Evolutionary conservation across 2,888 invertebrate genomes (phyloP).

Genomic region (Macrosoma leucophasiata): DNA sequence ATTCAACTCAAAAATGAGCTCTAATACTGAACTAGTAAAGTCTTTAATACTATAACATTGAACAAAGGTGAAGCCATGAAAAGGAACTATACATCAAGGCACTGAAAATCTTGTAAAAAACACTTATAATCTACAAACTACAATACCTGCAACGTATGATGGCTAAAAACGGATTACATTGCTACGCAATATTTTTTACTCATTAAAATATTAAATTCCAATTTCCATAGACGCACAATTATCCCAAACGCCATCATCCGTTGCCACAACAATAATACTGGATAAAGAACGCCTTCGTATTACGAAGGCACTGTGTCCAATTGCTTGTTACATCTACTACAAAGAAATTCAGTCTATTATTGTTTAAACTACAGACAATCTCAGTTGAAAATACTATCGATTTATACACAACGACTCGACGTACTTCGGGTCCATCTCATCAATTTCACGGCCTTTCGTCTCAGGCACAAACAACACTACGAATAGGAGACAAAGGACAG

Average conservation of each 20-base stretch:
- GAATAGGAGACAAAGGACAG: conserved; percentile 86
- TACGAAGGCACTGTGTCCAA: too few species aligned
- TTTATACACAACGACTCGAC: conserved; percentile 74
- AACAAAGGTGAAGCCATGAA: too few species aligned
- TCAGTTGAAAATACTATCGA: conserved; percentile 48
- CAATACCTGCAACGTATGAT: too few species aligned
- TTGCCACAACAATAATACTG: conserved; percentile 36
- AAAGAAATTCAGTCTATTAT: conserved; percentile 30
- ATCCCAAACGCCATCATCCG: too few species aligned
- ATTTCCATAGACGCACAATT: too few species aligned
- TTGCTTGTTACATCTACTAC: too few species aligned
- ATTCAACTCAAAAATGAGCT: too few species aligned
- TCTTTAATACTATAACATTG: too few species aligned
- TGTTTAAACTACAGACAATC: conserved; percentile 21
- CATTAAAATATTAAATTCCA: too few species aligned
- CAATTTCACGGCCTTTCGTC: conserved; percentile 91
- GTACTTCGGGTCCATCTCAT: conserved; percentile 88
- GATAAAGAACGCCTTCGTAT: conserved; percentile 20
- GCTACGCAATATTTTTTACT: too few species aligned
- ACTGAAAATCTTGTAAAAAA: conserved; percentile 13
- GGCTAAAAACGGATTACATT: too few species aligned
- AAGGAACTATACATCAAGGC: conserved; percentile 14
- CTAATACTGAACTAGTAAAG: too few species aligned
- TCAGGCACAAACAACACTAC: conserved; percentile 91
- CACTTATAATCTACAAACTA: conserved; percentile 9